Evolutionary conservation across 2,888 invertebrate genomes (phyloP).

Genomic region (Phengaris arion): DNA sequence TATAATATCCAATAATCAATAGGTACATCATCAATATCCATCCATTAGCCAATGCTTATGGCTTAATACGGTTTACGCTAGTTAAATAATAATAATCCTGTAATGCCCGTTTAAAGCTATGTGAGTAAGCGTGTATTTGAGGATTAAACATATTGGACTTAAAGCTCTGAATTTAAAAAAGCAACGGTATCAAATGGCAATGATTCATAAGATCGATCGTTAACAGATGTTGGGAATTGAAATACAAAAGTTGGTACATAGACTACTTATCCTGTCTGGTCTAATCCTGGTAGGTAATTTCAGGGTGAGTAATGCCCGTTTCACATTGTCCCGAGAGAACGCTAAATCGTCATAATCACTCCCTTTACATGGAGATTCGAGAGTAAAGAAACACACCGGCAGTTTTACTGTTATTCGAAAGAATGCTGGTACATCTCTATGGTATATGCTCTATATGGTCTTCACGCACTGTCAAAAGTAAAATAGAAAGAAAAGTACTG

Average conservation of each 20-base stretch:
- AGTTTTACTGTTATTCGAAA: no score
- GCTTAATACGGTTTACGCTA: not conserved
- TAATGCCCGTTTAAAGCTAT: not conserved
- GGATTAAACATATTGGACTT: not conserved
- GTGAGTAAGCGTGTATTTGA: not conserved
- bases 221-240: slow-evolving; percentile 11
- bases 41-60: not conserved
- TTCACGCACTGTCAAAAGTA: no score
- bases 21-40: not conserved
- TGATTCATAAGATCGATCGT: slow-evolving; percentile 20
- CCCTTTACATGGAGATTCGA: no score
- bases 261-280: slow-evolving; percentile 12
- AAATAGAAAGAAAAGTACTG: no score
- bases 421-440: no score
- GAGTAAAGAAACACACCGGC: no score
- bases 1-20: not conserved
- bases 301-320: slow-evolving; percentile 8
- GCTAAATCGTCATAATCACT: not conserved
- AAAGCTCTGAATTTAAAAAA: not conserved
- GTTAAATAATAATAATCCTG: not conserved
- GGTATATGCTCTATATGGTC: no score
- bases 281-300: not conserved
- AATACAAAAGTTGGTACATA: not conserved
- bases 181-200: slow-evolving; percentile 2
- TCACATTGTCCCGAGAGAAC: not conserved